Evolutionary conservation across 2,888 invertebrate genomes (phyloP), one percentile per base, ranked within the genome.

Genomic region (Brachyptera putata): DNA sequence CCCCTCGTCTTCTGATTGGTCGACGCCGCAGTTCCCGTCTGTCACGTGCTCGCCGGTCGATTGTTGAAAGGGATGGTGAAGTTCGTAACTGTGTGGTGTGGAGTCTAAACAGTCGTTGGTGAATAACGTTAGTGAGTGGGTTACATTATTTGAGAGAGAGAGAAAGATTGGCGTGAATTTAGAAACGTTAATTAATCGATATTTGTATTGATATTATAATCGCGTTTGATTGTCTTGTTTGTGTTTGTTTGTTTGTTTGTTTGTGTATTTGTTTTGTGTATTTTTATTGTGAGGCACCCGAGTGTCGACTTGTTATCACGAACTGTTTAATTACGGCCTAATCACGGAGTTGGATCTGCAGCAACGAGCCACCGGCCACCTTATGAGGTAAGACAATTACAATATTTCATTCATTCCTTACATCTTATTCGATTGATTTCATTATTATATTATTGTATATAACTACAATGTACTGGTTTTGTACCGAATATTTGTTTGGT

Each of bases 331-430:
- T 66, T 72, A 82, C 82, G 76, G 79, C 79, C 70, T 73, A 82
- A 84, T 76, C 78, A 82, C 86, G 85, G 86, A 87, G 81, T 85
- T 86, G 79, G 86, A 87, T 69, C 81, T 86, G 73, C 86, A 86
- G 71, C 76, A 80, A 69, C 85, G 86, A 79, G 84, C 86, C 79
- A 84, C 85, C 79, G 86, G 86, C 78, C 86, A 86, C 81, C 85
- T 86, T 72, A 84, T 86, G 80, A 86, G 86, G 87, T 81, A 68
- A 69, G 30, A 30, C n/a, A n/a, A n/a, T n/a, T n/a, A n/a, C n/a
- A n/a, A n/a, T n/a, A n/a, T n/a, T n/a, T n/a, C n/a, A n/a, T n/a
- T n/a, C n/a, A n/a, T n/a, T n/a, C n/a, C n/a, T n/a, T n/a, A n/a
- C n/a, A n/a, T n/a, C n/a, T n/a, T n/a, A n/a, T n/a, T n/a, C n/a